These are phyloP conservation scores for Schlechtendalia chinensis DNA, from an alignment of 1,140 invertebrate species.

Conservation along the genomic window DNA sequence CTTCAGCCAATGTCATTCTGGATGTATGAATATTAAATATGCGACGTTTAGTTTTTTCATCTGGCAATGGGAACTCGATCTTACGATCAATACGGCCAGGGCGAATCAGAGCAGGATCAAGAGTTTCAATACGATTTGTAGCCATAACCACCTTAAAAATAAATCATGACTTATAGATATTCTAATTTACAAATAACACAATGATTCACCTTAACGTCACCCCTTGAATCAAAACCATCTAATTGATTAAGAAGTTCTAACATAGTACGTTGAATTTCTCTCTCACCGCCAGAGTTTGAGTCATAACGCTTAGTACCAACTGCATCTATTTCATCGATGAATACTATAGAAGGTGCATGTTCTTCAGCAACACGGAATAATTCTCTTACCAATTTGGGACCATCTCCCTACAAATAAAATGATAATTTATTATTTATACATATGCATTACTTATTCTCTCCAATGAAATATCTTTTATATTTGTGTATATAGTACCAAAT, in stretches of 20 bases:
- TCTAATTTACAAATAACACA: not conserved
- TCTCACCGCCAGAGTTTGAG: constrained; percentile 98
- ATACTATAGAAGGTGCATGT: constrained; percentile 98
- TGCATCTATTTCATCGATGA: constrained; percentile 99
- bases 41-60: constrained; percentile 97
- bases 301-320: constrained; percentile 99
- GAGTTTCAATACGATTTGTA: constrained; percentile 97
- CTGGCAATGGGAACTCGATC: constrained; percentile 98
- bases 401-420: constrained; percentile 76
- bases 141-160: constrained; percentile 91
- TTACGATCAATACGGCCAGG: constrained; percentile 99
- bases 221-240: constrained; percentile 96
- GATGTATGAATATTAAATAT: constrained; percentile 99
- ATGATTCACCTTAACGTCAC: constrained; percentile 62
- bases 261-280: constrained; percentile 99
- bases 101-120: constrained; percentile 97
- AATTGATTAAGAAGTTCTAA: constrained; percentile 98
- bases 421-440: not conserved
- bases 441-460: no score
- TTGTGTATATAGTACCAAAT: constrained; percentile 66
- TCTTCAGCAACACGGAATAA: constrained; percentile 98
- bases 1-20: constrained; percentile 94
- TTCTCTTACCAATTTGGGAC: constrained; percentile 96
- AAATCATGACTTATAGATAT: not conserved
- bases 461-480: not conserved